A percentile compares a stretch with the other conserved stretches of the same genome.
These are phyloP conservation scores for Mormyrops attenuatus DNA, from an alignment of 2,797 vertebrate genomes.

Conservation along the genomic window DNA sequence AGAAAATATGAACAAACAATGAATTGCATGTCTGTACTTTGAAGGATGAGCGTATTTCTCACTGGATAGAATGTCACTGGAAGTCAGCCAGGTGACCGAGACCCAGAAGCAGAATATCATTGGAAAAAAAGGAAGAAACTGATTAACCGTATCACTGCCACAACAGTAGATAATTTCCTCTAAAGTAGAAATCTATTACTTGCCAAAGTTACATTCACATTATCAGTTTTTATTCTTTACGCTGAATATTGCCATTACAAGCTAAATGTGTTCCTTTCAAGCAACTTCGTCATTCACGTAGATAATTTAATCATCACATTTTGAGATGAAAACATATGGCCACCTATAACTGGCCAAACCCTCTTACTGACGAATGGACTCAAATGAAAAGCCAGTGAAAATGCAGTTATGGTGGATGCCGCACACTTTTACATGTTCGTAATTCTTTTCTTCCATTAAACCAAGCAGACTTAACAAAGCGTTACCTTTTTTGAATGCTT, in stretches of 20 bases:
- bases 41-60: constrained; percentile 12
- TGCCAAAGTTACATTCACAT: background rate
- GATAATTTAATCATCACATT: constrained; percentile 65
- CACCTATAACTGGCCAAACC: constrained; percentile 70
- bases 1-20: constrained; percentile 24
- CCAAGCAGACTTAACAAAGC: background rate
- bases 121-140: constrained; percentile 61
- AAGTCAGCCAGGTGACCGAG: constrained; percentile 33
- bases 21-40: constrained; percentile 12
- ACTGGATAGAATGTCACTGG: background rate
- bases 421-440: background rate
- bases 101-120: constrained; percentile 43
- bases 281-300: constrained; percentile 49
- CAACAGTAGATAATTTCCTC: constrained; percentile 24
- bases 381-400: constrained; percentile 44
- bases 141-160: constrained; percentile 60
- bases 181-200: background rate
- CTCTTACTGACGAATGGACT: constrained; percentile 59
- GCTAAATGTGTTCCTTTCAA: constrained; percentile 32
- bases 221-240: background rate
- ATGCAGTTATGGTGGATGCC: constrained; percentile 36
- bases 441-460: background rate
- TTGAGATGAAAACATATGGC: constrained; percentile 71
- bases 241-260: background rate
- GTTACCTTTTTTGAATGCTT: background rate